Evolutionary conservation across 2,797 vertebrate species (phyloP).

Genomic region (Sebastes itinus): DNA sequence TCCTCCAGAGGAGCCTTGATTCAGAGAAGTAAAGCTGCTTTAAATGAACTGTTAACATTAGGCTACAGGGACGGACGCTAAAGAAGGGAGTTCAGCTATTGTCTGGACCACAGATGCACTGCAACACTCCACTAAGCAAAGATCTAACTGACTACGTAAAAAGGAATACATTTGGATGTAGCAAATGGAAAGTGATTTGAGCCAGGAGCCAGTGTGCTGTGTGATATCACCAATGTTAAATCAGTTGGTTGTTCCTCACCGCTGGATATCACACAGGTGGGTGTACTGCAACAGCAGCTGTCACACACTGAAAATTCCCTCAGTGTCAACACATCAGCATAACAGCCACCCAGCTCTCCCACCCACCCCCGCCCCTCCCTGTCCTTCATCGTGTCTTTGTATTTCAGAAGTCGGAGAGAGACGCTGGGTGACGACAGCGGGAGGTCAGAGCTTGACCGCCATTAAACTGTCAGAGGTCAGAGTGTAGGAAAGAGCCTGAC

Average conservation of each 20-base stretch:
- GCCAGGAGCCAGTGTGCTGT: neutral
- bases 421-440: constrained; percentile 66
- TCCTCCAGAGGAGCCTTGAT: neutral
- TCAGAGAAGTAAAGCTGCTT: constrained; percentile 36
- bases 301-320: constrained; percentile 1
- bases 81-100: neutral
- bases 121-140: neutral
- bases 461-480: constrained; percentile 62
- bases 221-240: neutral
- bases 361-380: neutral
- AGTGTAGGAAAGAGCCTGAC: constrained; percentile 8
- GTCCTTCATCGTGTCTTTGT: constrained; percentile 63
- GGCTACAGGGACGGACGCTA: neutral
- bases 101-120: neutral
- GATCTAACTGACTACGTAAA: neutral
- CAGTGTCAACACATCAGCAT: constrained; percentile 50
- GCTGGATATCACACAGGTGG: constrained; percentile 30
- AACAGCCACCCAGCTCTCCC: neutral
- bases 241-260: neutral
- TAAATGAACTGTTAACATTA: constrained; percentile 28
- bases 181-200: neutral
- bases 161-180: neutral
- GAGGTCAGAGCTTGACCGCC: constrained; percentile 57
- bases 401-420: constrained; percentile 42
- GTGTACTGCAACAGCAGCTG: constrained; percentile 32